Evolutionary conservation across 2,797 vertebrate genomes (phyloP).

Genomic region (Poecilia gillii): DNA sequence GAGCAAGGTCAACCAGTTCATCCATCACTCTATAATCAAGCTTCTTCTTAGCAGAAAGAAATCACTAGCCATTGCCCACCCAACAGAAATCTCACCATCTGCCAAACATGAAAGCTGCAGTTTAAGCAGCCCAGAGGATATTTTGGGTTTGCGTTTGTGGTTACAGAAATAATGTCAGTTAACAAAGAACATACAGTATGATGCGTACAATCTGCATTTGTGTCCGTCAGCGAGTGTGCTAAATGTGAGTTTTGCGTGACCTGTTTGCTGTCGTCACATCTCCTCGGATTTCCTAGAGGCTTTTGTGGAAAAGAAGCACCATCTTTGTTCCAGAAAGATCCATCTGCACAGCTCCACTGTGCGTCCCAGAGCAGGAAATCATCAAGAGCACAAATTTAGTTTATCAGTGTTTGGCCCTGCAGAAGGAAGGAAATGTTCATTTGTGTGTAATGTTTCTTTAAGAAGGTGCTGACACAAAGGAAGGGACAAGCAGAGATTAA

Average conservation of each 20-base stretch:
- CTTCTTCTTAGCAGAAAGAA: not conserved
- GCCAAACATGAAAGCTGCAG: constrained; percentile 14
- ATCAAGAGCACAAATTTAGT: constrained; percentile 11
- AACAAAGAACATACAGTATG: constrained; percentile 46
- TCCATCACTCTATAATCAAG: not conserved
- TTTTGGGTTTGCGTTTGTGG: constrained; percentile 15
- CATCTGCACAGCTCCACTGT: not conserved
- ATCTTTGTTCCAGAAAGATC: constrained; percentile 41
- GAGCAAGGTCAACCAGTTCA: not conserved
- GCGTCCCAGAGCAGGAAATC: not conserved
- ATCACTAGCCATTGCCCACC: not conserved
- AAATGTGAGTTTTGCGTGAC: constrained; percentile 31
- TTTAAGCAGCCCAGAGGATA: constrained; percentile 6
- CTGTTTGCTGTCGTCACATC: constrained; percentile 40
- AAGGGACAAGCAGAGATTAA: not conserved
- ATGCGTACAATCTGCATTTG: constrained; percentile 28
- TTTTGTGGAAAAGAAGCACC: constrained; percentile 26
- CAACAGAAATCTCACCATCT: constrained; percentile 35
- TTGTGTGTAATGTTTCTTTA: too few species aligned
- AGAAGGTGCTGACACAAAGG: not conserved
- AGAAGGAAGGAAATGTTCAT: not conserved
- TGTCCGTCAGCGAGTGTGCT: constrained; percentile 3
- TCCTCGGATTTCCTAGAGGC: constrained; percentile 44
- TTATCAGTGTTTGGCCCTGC: not conserved
- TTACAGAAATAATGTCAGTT: constrained; percentile 2